Base-by-base conservation (phyloP, 2,797 vertebrate species). In the Tokudaia muenninki region DNA sequence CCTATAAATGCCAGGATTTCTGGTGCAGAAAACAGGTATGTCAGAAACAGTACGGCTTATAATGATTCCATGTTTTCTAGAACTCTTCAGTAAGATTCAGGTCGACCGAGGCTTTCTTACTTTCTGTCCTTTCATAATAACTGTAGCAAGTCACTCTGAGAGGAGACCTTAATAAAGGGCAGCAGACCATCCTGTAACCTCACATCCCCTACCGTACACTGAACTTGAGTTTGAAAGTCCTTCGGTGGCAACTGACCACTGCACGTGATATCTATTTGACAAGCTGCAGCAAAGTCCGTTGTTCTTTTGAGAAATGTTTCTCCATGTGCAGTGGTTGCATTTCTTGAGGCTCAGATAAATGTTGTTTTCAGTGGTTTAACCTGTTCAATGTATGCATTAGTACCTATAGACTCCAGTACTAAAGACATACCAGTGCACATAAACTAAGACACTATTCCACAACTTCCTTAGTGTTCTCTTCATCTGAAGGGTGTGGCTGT, bases 301-400 rank as follows among this genome's bases (percentile, higher is more conserved):
- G 17, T 99, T 99, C 98, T 99, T 98, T 99, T 99, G 98, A 99
- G 99, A 97, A 99, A 99, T 89, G 99, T 99, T 98, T 99, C 99
- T 96, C 99, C 99, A 0, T 99, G 99, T 41, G 99, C 99, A 96
- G 99, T 97, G 16, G 99, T 99, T 97, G 99, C 99, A 94, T 99
- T 99, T n/a, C 99, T 99, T 0, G 99, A 99, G 98, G 99, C 99
- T 57, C 99, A 99, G 13, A 99, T 98, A 92, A 99, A 99, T 47
- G 99, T 99, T 98, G 99, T 99, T 98, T 99, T 99, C 94, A 99
- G 97, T 7, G 99, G 99, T 99, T 99, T 41, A 61, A 83, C 12
- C 41, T 83, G n/a, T 12, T 16, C 12, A 24, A 13, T 57, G 99
- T 77, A 26, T 59, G 37, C 55, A 63, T 77, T 90, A n/a, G 19